phyloP scores from a whole-genome alignment of 2,888 invertebrate species.

The Lycaena phlaeas region DNA sequence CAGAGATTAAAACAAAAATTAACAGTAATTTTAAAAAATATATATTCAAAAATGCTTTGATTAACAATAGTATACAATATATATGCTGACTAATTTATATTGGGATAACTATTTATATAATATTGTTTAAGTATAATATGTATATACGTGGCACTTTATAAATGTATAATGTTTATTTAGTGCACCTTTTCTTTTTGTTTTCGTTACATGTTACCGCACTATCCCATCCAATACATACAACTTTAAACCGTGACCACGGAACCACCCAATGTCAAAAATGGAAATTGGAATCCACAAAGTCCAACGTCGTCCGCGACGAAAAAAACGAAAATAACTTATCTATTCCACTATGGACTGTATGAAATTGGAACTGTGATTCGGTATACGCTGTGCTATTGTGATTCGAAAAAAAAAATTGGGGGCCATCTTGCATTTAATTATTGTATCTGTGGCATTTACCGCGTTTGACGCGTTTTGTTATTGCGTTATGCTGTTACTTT shows the following conservation, averaged over 20 bases:
- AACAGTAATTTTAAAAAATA: no score
- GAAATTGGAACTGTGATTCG: constrained; percentile 59
- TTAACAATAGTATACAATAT: not conserved
- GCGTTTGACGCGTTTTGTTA: constrained; percentile 45
- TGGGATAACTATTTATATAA: not conserved
- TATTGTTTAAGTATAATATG: not conserved
- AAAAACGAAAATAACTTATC: constrained; percentile 64
- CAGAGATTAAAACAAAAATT: no score
- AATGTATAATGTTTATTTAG: constrained; percentile 62
- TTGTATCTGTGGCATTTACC: constrained; percentile 46
- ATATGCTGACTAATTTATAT: not conserved
- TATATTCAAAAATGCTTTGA: not conserved
- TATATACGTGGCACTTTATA: constrained; percentile 18
- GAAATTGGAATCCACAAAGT: constrained; percentile 64
- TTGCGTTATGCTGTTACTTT: constrained; percentile 41
- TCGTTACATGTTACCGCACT: constrained; percentile 71
- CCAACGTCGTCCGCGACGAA: constrained; percentile 70
- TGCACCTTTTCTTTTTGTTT: constrained; percentile 70
- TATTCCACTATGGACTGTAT: constrained; percentile 29
- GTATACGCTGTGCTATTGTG: constrained; percentile 22
- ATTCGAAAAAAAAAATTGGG: constrained; percentile 18
- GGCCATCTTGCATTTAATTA: constrained; percentile 30
- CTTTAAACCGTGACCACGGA: constrained; percentile 35
- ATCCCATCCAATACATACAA: constrained; percentile 60
- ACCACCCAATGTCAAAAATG: constrained; percentile 40